Evolutionary conservation across 2,888 invertebrate species (phyloP).

Genomic region (Litoditis marina): DNA sequence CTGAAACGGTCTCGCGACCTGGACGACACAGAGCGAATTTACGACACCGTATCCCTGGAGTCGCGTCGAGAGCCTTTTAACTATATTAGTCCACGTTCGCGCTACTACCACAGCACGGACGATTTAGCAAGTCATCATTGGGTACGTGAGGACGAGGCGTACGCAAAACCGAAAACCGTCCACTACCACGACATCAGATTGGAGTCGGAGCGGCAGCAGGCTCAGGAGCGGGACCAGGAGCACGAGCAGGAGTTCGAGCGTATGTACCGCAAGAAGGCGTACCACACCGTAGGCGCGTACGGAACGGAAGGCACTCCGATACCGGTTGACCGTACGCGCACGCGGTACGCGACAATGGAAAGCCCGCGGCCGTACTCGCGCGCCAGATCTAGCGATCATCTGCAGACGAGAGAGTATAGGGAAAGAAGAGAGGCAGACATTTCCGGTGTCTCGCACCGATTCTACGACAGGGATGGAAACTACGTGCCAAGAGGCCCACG

Average conservation of each 20-base stretch:
- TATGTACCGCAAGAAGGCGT: constrained; percentile 6
- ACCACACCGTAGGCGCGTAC: constrained; percentile 29
- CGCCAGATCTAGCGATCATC: too few relatives aligned
- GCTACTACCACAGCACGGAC: too few relatives aligned
- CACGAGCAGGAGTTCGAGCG: constrained; percentile 7
- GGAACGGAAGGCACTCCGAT: constrained; percentile 8
- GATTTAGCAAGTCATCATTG: too few relatives aligned
- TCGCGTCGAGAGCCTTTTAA: too few relatives aligned
- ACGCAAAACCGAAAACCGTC: too few relatives aligned
- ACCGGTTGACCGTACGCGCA: neutral
- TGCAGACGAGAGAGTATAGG: neutral
- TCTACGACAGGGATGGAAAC: constrained; percentile 41
- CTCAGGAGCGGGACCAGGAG: neutral
- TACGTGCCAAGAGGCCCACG: constrained; percentile 23
- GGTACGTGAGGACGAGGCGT: too few relatives aligned
- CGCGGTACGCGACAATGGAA: too few relatives aligned
- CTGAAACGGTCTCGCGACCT: constrained; percentile 3
- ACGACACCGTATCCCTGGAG: too few relatives aligned
- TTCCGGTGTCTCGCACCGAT: constrained; percentile 33
- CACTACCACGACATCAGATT: too few relatives aligned
- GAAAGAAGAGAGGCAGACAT: constrained; percentile 2
- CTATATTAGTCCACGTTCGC: too few relatives aligned
- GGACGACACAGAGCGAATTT: too few relatives aligned
- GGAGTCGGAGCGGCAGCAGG: too few relatives aligned
- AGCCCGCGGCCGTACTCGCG: neutral